Evolutionary conservation across 2,113 vertebrate genomes (phyloP), one percentile per base, ranked within the genome.

Genomic region (Protomyctophum bolini): DNA sequence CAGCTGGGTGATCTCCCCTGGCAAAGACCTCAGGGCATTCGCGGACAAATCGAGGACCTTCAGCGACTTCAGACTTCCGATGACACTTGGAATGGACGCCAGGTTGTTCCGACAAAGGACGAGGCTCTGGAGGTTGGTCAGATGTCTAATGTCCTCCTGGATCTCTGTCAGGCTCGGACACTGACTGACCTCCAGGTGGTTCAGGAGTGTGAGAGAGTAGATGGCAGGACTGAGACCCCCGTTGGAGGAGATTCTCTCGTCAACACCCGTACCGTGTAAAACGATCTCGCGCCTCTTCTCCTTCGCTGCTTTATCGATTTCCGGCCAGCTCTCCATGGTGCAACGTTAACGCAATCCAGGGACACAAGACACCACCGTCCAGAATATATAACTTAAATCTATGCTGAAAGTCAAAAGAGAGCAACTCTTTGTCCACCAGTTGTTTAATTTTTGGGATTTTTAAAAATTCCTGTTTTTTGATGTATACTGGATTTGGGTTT

Each of bases 221-320:
- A 95, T 68, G 0, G 58, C 70, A 0, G 82, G 28, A 68, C 85
- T 76, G 61, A 96, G 87, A 3, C 92, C 93, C 6, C 92, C 90
- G 10, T 73, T 33, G 57, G 85, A 69, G 63, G 33, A 41, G 33
- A 95, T 88, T 51, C 92, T 92, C 75, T 83, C 11, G 65, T 95
- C 86, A n/a, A 94, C 69, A 45, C 71, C 68, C 41, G 79, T 7
- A 58, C 68, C 95, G 0, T 94, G 89, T 58, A 97, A 76, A 12
- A 94, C 90, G 80, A 97, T 82, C 70, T 96, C 96, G 72, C 96
- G 93, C 58, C 96, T 92, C 64, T 92, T 93, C 76, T 95, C 94
- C 28, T 86, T 73, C 11, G 88, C 92, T 4, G 91, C 95, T 74
- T 90, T 92, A 58, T 93, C 92, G 65, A 96, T 87, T 90, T 96